These are phyloP conservation scores for Chanos chanos DNA, from an alignment of 2,797 vertebrate genomes.

Conservation along the genomic window DNA sequence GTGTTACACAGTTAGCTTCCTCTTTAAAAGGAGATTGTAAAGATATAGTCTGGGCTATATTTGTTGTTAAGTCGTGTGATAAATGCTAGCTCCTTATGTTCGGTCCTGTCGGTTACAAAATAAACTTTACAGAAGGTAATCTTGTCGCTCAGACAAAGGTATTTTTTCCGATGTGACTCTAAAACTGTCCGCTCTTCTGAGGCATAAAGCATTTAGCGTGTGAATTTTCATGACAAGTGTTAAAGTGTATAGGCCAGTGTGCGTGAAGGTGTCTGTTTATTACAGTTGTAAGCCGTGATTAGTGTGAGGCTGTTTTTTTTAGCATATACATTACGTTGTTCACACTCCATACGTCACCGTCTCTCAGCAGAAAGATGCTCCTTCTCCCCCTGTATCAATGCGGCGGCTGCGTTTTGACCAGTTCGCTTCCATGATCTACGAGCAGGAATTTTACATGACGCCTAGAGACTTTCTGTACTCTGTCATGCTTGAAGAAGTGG, in stretches of 20 bases:
- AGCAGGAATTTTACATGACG: conserved; percentile 90
- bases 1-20: too few species aligned
- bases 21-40: too few species aligned
- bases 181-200: neutral
- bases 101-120: too few species aligned
- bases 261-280: neutral
- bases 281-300: neutral
- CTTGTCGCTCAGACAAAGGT: too few species aligned
- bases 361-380: conserved; percentile 37
- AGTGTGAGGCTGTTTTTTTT: neutral
- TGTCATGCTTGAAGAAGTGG: conserved; percentile 84
- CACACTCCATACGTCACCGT: conserved; percentile 18
- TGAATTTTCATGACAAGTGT: too few species aligned
- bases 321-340: neutral
- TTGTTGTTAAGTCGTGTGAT: too few species aligned
- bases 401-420: conserved; percentile 84
- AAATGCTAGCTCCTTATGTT: too few species aligned
- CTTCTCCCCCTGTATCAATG: conserved; percentile 56
- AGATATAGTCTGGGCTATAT: too few species aligned
- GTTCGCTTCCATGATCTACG: conserved; percentile 84
- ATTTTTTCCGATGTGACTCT: too few species aligned
- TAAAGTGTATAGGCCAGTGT: too few species aligned
- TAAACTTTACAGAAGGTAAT: too few species aligned
- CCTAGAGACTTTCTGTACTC: conserved; percentile 95
- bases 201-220: too few species aligned